A percentile compares a stretch with the other conserved stretches of the same genome.
These are phyloP conservation scores for Phengaris arion DNA, from an alignment of 2,888 invertebrate genomes.

Conservation along the genomic window DNA sequence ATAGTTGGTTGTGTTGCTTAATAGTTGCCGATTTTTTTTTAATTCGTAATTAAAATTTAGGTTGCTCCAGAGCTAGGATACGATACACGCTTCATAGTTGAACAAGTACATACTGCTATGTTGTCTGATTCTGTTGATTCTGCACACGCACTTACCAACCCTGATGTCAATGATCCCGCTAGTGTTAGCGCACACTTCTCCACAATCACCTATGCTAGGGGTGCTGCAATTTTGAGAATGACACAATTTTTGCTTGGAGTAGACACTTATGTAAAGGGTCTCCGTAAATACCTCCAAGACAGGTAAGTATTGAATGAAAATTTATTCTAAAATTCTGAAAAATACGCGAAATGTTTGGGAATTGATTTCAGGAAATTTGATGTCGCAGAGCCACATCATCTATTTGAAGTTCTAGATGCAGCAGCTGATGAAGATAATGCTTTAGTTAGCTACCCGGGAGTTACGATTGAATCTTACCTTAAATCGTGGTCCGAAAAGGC, in stretches of 20 bases:
- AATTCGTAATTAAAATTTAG: conserved; percentile 44
- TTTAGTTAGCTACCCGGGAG: conserved; percentile 50
- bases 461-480: conserved; percentile 71
- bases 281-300: conserved; percentile 73
- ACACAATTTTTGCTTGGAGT: conserved; percentile 80
- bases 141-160: conserved; percentile 80
- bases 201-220: conserved; percentile 84
- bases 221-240: conserved; percentile 83
- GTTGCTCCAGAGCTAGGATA: conserved; percentile 60
- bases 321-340: neutral
- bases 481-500: conserved; percentile 80
- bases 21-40: neutral
- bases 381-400: conserved; percentile 71
- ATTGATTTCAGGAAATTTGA: conserved; percentile 51
- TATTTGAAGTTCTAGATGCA: conserved; percentile 72
- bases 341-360: neutral
- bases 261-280: conserved; percentile 70
- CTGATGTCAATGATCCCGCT: conserved; percentile 73
- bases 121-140: conserved; percentile 75
- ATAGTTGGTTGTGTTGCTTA: neutral
- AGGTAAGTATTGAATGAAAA: conserved; percentile 54
- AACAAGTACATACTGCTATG: conserved; percentile 83
- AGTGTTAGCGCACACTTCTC: conserved; percentile 82
- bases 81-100: conserved; percentile 80
- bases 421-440: conserved; percentile 55